A percentile compares a stretch with the other conserved stretches of the same genome.
These are phyloP conservation scores for Ceratotherium simum DNA, from an alignment of 2,113 vertebrate species.

Conservation along the genomic window DNA sequence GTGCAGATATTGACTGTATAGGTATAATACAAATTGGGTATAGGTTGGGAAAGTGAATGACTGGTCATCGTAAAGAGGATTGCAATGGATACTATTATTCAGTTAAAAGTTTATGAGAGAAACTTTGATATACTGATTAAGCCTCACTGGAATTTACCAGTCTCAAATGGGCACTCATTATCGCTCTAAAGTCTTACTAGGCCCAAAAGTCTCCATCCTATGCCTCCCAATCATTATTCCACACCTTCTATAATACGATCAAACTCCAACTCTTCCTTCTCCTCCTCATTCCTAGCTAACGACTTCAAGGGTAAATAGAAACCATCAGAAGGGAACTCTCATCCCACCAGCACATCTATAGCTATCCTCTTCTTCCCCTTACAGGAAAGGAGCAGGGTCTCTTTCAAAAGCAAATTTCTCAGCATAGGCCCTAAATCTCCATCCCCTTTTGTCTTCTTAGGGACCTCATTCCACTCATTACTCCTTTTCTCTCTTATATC, in stretches of 20 bases:
- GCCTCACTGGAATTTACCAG: background rate
- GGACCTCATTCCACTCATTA: background rate
- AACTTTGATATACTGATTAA: background rate
- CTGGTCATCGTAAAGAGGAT: background rate
- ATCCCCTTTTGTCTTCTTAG: conserved; percentile 69
- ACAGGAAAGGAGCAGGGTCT: background rate
- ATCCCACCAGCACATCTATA: background rate
- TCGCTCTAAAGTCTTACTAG: background rate
- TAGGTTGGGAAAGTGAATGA: background rate
- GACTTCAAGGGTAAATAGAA: background rate
- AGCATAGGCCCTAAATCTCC: background rate
- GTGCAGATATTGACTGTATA: background rate
- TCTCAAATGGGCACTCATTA: background rate
- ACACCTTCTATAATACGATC: background rate
- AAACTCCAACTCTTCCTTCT: background rate
- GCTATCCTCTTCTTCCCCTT: background rate
- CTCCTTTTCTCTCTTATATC: conserved; percentile 2
- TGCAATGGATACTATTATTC: background rate
- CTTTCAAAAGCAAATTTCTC: background rate
- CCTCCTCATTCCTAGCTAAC: background rate
- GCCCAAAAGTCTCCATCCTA: background rate
- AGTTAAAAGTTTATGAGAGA: background rate
- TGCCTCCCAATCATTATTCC: background rate
- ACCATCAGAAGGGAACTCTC: background rate
- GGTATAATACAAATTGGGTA: background rate